These are phyloP conservation scores for Chiloscyllium punctatum DNA, from an alignment of 2,797 vertebrate species.

Conservation along the genomic window DNA sequence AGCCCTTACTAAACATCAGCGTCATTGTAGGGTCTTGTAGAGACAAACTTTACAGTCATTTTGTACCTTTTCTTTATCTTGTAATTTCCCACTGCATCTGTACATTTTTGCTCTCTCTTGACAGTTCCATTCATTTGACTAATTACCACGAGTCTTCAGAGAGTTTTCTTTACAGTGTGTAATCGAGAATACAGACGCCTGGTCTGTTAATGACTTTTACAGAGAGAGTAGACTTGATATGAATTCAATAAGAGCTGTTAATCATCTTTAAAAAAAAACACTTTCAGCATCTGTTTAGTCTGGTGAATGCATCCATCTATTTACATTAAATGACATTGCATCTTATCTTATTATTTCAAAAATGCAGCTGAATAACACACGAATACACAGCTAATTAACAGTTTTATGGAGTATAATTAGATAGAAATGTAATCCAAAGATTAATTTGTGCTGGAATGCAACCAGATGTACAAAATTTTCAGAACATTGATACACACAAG, in stretches of 20 bases:
- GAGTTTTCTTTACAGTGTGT: background rate
- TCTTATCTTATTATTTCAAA: background rate
- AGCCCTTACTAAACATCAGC: conserved; percentile 4
- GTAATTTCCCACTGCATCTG: conserved; percentile 23
- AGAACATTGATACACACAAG: background rate
- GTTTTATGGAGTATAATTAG: background rate
- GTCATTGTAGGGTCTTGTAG: conserved; percentile 6
- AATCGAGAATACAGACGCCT: background rate
- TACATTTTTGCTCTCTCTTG: conserved; percentile 8
- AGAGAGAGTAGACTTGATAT: conserved; percentile 10
- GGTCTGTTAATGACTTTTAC: conserved; percentile 9
- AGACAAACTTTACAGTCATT: conserved; percentile 29
- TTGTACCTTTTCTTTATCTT: conserved; percentile 23
- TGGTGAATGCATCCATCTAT: background rate
- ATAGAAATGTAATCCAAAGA: background rate
- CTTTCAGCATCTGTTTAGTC: background rate
- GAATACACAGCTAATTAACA: background rate
- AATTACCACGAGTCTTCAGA: conserved; percentile 2
- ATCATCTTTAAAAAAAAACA: conserved; percentile 3
- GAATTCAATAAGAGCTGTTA: conserved; percentile 22
- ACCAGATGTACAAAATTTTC: background rate
- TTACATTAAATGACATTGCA: background rate
- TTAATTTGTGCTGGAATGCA: background rate
- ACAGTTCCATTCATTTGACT: conserved; percentile 29
- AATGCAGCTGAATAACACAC: background rate